Evolutionary conservation across 2,797 vertebrate species (phyloP).

Genomic region (Numenius phaeopus): DNA sequence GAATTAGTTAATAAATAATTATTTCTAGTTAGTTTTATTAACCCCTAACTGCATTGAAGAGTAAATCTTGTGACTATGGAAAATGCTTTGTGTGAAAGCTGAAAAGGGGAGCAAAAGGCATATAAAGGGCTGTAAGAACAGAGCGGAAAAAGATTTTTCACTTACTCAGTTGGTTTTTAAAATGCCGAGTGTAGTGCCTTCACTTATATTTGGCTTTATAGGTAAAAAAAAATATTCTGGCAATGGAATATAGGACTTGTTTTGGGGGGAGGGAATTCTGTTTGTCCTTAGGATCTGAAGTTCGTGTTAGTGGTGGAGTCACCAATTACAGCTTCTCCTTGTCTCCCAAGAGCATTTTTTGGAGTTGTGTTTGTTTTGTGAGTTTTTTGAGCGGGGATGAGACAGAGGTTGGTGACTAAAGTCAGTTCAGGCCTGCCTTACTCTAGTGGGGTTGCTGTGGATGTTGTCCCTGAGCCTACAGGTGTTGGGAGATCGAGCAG

Average conservation of each 20-base stretch:
- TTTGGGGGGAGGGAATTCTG: not conserved
- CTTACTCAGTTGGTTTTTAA: not conserved
- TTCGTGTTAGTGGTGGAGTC: not conserved
- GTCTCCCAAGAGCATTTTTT: not conserved
- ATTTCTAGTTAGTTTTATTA: not conserved
- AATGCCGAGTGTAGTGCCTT: rapidly evolving
- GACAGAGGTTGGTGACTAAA: not conserved
- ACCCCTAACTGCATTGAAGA: not conserved
- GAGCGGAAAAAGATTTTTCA: not conserved
- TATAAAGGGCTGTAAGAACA: not conserved
- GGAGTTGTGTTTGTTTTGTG: not conserved
- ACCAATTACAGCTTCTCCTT: not conserved
- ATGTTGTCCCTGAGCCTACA: not conserved
- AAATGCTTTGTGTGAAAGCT: not conserved
- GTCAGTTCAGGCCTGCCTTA: not conserved
- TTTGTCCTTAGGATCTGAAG: not conserved
- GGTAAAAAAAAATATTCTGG: not conserved
- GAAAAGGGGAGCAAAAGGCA: not conserved
- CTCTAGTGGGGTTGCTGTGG: not conserved
- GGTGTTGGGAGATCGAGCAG: not conserved
- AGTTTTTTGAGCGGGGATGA: not conserved
- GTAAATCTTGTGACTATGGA: not conserved
- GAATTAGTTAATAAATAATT: not conserved
- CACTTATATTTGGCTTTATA: not conserved
- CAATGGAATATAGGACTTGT: not conserved